Conservation (phyloP, 1,140 invertebrate species). For the fruit fly (Drosophila melanogaster) region Release_6_plus_ISO1_MT NT_033779.5:948501-949000, state of each 20-base stretch:
- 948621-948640: slow-evolving; percentile 1
- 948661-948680: slow-evolving; percentile 42
- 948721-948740: slow-evolving; percentile 71
- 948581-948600: slow-evolving; percentile 82
- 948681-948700: slow-evolving; percentile 43
- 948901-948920: slow-evolving; percentile 79
- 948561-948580: slow-evolving; percentile 74
- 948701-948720: slow-evolving; percentile 36
- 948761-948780: slow-evolving; percentile 70
- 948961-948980: slow-evolving; percentile 8
- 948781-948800: slow-evolving; percentile 21
- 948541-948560: slow-evolving; percentile 78
- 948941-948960: slow-evolving; percentile 43
- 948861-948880: slow-evolving; percentile 42
- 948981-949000: slow-evolving; percentile 61
- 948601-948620: slow-evolving; percentile 14
- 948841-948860: slow-evolving; percentile 73
- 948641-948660: slow-evolving; percentile 19
- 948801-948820: slow-evolving; percentile 44
- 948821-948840: slow-evolving; percentile 73
- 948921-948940: slow-evolving; percentile 80
- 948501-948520: slow-evolving; percentile 2
- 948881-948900: slow-evolving; percentile 38
- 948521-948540: slow-evolving; percentile 67
- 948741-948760: slow-evolving; percentile 72